These are phyloP conservation scores for Laticauda colubrina DNA, from an alignment of 2,113 vertebrate genomes.

Conservation along the genomic window DNA sequence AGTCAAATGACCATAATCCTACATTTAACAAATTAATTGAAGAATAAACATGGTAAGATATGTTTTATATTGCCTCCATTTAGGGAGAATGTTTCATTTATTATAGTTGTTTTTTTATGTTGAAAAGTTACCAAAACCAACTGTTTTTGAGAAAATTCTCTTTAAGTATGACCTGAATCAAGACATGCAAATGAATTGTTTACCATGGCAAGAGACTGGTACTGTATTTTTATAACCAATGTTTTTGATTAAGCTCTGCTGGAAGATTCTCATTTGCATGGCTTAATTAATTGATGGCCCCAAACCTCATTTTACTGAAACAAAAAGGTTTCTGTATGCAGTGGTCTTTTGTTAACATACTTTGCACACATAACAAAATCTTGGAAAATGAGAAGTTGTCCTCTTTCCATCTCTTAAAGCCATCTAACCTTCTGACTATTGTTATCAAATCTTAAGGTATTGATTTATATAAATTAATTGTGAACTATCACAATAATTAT, in stretches of 20 bases:
- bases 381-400: neutral
- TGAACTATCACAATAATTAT: neutral
- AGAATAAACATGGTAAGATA: neutral
- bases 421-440: neutral
- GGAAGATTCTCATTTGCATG: slow-evolving; percentile 17
- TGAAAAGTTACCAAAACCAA: neutral
- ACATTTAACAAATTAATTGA: neutral
- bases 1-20: neutral
- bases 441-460: neutral
- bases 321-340: neutral
- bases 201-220: neutral
- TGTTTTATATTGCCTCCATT: neutral
- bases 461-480: neutral
- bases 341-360: neutral
- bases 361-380: neutral
- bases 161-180: neutral
- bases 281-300: slow-evolving; percentile 12
- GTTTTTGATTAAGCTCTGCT: slow-evolving; percentile 1
- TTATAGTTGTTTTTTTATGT: neutral
- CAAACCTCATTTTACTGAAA: neutral
- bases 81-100: neutral
- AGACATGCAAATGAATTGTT: neutral
- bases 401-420: neutral
- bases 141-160: neutral
- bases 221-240: neutral